Conservation (phyloP, 2,888 invertebrate genomes). For the Crossocerus cetratus region DNA sequence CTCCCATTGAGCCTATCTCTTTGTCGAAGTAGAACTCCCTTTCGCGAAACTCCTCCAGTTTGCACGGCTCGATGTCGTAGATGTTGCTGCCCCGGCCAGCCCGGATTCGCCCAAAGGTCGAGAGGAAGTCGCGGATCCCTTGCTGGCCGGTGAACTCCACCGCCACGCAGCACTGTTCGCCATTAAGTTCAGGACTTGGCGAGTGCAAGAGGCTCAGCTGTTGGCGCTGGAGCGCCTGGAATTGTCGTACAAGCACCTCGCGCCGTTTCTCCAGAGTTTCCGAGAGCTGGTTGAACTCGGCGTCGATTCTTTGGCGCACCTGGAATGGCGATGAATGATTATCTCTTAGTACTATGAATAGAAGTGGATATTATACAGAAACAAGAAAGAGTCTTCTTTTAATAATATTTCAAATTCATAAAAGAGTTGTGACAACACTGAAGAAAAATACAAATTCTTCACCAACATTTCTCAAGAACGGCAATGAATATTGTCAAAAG, state of each 20-base stretch:
- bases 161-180: background rate
- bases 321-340: background rate
- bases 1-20: too few relatives aligned
- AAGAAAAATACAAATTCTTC: too few relatives aligned
- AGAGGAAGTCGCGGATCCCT: background rate
- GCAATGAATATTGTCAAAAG: too few relatives aligned
- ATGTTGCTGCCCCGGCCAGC: background rate
- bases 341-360: too few relatives aligned
- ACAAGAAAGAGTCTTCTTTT: too few relatives aligned
- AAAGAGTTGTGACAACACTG: too few relatives aligned
- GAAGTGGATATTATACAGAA: too few relatives aligned
- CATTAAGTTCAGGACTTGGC: background rate
- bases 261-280: background rate
- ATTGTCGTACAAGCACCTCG: too few relatives aligned
- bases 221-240: background rate
- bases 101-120: too few relatives aligned
- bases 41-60: slow-evolving; percentile 13
- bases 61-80: background rate
- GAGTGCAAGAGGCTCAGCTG: background rate
- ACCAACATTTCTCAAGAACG: too few relatives aligned
- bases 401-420: too few relatives aligned
- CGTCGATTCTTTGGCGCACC: background rate
- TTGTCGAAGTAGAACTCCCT: slow-evolving; percentile 24
- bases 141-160: background rate
- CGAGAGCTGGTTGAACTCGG: background rate